Conservation (phyloP, 2,888 invertebrate genomes). For the Lasioglossum zephyrum region DNA sequence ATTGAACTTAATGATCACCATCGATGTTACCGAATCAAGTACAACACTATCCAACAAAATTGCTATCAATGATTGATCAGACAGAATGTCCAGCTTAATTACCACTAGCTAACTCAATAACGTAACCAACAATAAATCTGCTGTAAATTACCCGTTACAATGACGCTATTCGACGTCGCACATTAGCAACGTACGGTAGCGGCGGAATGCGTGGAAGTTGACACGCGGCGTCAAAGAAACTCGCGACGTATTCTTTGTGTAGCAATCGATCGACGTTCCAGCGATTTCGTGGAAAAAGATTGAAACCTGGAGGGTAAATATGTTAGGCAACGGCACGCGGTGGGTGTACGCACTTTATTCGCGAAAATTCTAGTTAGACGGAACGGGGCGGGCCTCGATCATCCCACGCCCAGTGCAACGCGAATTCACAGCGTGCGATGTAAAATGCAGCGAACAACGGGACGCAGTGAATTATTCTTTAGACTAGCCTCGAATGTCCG, state of each 20-base stretch:
- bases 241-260: slow-evolving; percentile 31
- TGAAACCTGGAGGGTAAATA: slow-evolving; percentile 22
- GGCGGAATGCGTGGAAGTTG: slow-evolving; percentile 26
- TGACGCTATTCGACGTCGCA: not conserved
- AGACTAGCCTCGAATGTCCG: too few relatives aligned
- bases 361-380: slow-evolving; percentile 62
- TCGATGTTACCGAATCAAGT: too few relatives aligned
- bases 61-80: not conserved
- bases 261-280: slow-evolving; percentile 16
- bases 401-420: not conserved
- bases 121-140: not conserved
- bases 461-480: too few relatives aligned
- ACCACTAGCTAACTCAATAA: not conserved
- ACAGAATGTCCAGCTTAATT: not conserved
- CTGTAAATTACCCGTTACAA: not conserved
- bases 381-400: not conserved
- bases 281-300: slow-evolving; percentile 32
- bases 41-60: not conserved
- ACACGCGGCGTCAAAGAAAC: not conserved
- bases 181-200: not conserved
- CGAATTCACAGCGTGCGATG: not conserved
- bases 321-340: slow-evolving; percentile 30
- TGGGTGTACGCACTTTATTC: slow-evolving; percentile 34
- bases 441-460: slow-evolving; percentile 9
- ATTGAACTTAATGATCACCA: too few relatives aligned